Evolutionary conservation across 2,888 invertebrate species (phyloP), one percentile per base, ranked within the genome.

Genomic region (Phaonia tiefii): DNA sequence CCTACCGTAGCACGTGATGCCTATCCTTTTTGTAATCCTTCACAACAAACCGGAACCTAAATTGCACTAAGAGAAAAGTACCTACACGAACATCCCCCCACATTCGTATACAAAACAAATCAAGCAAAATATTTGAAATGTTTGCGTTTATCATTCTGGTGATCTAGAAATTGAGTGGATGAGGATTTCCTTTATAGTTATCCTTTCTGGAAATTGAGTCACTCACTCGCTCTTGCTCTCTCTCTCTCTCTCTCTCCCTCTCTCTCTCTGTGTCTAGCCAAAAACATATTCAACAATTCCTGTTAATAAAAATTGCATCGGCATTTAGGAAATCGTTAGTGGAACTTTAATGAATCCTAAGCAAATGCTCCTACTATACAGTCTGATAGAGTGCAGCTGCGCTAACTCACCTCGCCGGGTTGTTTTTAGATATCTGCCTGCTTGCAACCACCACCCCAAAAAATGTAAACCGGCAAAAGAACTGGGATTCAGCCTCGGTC

Each of bases 381-480:
- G 31, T n/a, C n/a, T n/a, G n/a, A n/a, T n/a, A n/a, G n/a, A n/a
- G n/a, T 63, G n/a, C 66, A 66, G 31, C 65, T 26, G 58, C 25
- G 31, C 20, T 44, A 25, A 44, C 54, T 65, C 44, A 51, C 25
- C 72, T 51, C 67, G 49, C 31, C 13, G 1, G 1, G 10, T 20
- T 37, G n/a, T n/a, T n/a, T 26, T 46, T n/a, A 39, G 26, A 76
- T 51, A 22, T n/a, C 8, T 67, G 56, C 81, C 80, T 78, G 81
- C 69, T 66, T 58, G 25, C 71, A 67, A 42, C 49, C 75, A 75
- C 81, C 75, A 77, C 79, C 82, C 74, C 72, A 79, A 75, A 80
- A 67, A 31, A 8, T 31, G n/a, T 44, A 31, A 26, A 58, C 44
- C 39, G 71, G 44, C 54, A 66, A 37, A 10, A 37, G 54, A 13